These are phyloP conservation scores for Gadus chalcogrammus DNA, from an alignment of 2,113 vertebrate genomes.

Conservation along the genomic window DNA sequence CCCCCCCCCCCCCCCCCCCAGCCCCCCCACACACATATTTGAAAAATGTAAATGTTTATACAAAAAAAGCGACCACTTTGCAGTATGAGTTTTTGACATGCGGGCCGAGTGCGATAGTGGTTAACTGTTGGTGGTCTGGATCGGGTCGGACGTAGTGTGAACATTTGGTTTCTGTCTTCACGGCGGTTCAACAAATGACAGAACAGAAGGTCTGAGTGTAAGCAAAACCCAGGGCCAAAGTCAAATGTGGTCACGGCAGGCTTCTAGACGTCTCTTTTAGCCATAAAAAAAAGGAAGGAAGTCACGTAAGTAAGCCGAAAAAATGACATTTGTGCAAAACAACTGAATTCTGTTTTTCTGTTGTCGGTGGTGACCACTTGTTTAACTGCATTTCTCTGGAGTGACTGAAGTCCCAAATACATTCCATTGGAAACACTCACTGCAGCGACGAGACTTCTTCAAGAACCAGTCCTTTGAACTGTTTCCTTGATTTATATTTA, in stretches of 20 bases:
- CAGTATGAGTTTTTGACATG: slow-evolving; percentile 18
- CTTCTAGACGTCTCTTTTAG: slow-evolving; percentile 4
- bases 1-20: too few species aligned
- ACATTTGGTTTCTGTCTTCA: slow-evolving; percentile 22
- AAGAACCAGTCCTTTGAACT: background rate
- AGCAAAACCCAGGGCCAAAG: slow-evolving; percentile 22
- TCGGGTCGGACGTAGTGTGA: slow-evolving; percentile 18
- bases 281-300: background rate
- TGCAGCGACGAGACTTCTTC: slow-evolving; percentile 4
- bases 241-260: slow-evolving; percentile 15
- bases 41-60: slow-evolving; percentile 41
- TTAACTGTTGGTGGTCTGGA: slow-evolving; percentile 37
- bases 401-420: slow-evolving; percentile 20
- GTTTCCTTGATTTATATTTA: too few species aligned
- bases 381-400: slow-evolving; percentile 10
- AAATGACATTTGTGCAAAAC: slow-evolving; percentile 39
- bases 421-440: slow-evolving; percentile 30
- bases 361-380: background rate
- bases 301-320: slow-evolving; percentile 1
- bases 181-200: slow-evolving; percentile 13
- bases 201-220: slow-evolving; percentile 37
- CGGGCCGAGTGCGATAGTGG: slow-evolving; percentile 10
- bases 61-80: slow-evolving; percentile 4
- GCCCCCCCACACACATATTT: background rate
- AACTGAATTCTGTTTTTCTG: slow-evolving; percentile 20